Evolutionary conservation across 2,113 vertebrate species (phyloP).

Genomic region (Syrrhaptes paradoxus): DNA sequence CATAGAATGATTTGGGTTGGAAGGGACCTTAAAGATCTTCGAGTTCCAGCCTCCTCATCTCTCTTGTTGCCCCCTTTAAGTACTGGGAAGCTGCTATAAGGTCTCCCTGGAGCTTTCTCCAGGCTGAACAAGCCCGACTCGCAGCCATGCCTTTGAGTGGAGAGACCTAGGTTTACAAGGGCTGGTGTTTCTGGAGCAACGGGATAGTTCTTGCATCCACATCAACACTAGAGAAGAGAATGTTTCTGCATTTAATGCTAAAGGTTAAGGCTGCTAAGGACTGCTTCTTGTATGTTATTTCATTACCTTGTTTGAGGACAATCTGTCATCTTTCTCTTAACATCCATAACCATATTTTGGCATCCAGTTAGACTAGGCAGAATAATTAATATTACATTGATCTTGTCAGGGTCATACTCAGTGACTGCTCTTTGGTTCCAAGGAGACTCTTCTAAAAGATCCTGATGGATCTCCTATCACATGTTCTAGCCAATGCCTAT

Average conservation of each 20-base stretch:
- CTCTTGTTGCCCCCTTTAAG: too few relatives aligned
- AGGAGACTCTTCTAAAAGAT: background rate
- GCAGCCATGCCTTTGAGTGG: background rate
- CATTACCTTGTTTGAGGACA: background rate
- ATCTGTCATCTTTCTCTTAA: background rate
- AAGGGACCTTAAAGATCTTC: too few relatives aligned
- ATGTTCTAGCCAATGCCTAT: background rate
- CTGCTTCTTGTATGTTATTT: background rate
- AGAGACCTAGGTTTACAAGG: background rate
- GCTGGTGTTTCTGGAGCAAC: background rate
- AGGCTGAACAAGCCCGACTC: too few relatives aligned
- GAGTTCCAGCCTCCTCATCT: too few relatives aligned
- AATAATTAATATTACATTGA: background rate
- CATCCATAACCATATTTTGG: background rate
- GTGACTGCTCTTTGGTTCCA: background rate
- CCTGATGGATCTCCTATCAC: background rate
- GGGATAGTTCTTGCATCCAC: background rate
- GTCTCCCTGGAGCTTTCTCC: too few relatives aligned
- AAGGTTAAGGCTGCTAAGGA: background rate
- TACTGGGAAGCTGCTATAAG: too few relatives aligned
- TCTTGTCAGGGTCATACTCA: background rate
- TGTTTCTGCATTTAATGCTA: background rate
- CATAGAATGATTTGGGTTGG: too few relatives aligned
- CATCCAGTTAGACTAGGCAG: background rate
- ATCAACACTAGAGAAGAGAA: background rate